Evolutionary conservation across 2,113 vertebrate genomes (phyloP).

Genomic region (Bos taurus): ARS-UCD2.0 NC_037357.1:82254001-82254500

Average conservation of each 20-base stretch:
- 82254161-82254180: neutral
- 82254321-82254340: neutral
- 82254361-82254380: neutral
- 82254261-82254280: neutral
- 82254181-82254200: neutral
- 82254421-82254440: neutral
- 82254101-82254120: accelerated
- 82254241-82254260: neutral
- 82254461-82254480: neutral
- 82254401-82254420: neutral
- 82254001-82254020: no score
- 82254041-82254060: no score
- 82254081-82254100: neutral
- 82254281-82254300: neutral
- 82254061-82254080: neutral
- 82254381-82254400: neutral
- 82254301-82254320: neutral
- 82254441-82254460: neutral
- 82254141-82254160: neutral
- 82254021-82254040: no score
- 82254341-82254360: neutral
- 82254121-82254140: neutral
- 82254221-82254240: neutral
- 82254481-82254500: neutral
- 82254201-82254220: neutral